Evolutionary conservation across 2,113 vertebrate genomes (phyloP).

Genomic region (Aplodontia rufa): DNA sequence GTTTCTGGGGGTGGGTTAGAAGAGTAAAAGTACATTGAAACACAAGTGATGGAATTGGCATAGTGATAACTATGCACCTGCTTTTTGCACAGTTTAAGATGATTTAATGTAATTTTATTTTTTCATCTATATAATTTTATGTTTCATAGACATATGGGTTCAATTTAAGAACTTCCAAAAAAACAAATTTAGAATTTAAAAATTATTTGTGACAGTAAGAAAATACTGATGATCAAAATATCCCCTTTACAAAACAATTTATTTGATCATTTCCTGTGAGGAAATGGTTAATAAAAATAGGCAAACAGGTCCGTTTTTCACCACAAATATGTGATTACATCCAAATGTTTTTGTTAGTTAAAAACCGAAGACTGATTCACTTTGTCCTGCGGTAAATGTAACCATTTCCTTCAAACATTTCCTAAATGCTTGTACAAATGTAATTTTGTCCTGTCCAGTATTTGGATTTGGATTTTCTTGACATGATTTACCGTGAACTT

Average conservation of each 20-base stretch:
- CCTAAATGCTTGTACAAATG: neutral
- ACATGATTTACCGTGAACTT: constrained; percentile 20
- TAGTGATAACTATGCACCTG: neutral
- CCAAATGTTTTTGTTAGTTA: neutral
- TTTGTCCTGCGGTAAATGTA: neutral
- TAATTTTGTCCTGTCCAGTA: neutral
- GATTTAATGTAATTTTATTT: neutral
- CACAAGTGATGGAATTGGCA: neutral
- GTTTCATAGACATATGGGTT: neutral
- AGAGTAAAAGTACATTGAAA: neutral
- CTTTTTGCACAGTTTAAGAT: neutral
- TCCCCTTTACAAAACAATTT: neutral
- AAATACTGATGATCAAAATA: neutral
- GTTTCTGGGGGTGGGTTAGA: rapidly evolving
- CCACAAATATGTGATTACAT: neutral
- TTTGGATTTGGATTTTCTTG: constrained; percentile 18
- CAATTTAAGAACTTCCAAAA: neutral
- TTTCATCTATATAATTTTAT: neutral
- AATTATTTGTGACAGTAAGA: neutral
- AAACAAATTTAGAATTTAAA: neutral
- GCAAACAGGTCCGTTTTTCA: neutral
- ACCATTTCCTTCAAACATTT: constrained; percentile 19
- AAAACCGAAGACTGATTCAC: neutral
- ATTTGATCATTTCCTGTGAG: neutral
- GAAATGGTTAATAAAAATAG: neutral